Base-by-base conservation (phyloP, 1,140 invertebrate genomes). In the Drosophila pseudoobscura region DNA sequence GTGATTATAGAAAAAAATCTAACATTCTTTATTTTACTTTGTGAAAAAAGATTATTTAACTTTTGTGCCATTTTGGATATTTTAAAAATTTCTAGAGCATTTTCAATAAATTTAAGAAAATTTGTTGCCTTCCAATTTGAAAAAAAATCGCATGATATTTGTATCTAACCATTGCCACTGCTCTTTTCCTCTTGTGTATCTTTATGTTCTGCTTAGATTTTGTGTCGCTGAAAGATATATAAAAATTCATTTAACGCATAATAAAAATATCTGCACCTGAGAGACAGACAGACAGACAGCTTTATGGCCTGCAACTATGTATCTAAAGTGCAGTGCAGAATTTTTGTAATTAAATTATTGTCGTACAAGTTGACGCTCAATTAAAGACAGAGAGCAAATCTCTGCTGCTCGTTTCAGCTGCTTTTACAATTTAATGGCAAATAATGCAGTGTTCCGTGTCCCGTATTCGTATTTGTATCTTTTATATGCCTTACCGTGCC, bases 201-300 rank as follows among this genome's bases (percentile, higher is more conserved):
- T 44, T 56, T 17, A 44, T 29, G 24, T 62, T 43, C 41, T 49
- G 11, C 35, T 39, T 39, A 46, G 75, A 66, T 56, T 88, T 55
- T 46, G 57, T 35, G 44, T 54, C 55, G 54, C 50, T 59, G 64
- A 70, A 52, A 78, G 74, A 80, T 78, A 80, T 78, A 84, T 80
- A 88, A 79, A 88, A 88, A 87, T 87, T 87, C 83, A 87, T 87
- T 87, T 88, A 88, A 87, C 83, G 83, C 83, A 58, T 51, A 87
- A 87, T 87, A 87, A 88, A 87, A 57, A 76, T 88, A 55, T 87
- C 78, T 88, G 75, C 83, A 82, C 78, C 78, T 80, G 77, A 84
- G 72, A 75, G 57, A 60, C 39, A 54, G 64, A 55, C 59, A 49
- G 29, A 31, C 44, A 31, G 69, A 54, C 58, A 51, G 46, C 44